A percentile compares a stretch with the other conserved stretches of the same genome.
Conservation (phyloP, 1,140 invertebrate genomes). For the Babylonia areolata region DNA sequence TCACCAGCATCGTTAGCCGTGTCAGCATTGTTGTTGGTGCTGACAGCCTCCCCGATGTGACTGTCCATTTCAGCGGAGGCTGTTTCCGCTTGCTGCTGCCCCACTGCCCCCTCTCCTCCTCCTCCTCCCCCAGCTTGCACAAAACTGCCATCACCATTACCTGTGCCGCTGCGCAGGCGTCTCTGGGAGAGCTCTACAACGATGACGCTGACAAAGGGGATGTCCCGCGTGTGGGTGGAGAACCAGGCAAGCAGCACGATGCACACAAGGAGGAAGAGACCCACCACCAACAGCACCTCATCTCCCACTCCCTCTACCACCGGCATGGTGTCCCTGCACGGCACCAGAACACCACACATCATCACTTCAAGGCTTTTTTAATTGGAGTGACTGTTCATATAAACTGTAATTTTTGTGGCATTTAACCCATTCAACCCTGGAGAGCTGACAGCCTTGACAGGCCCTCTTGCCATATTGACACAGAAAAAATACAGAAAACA, state of each 20-base stretch:
- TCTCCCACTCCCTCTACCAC: conserved; percentile 86
- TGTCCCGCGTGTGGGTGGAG: conserved; percentile 78
- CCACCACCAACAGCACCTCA: conserved; percentile 86
- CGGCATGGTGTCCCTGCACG: conserved; percentile 56
- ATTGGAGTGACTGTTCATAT: too few species aligned
- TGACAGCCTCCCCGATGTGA: not conserved
- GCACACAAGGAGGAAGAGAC: conserved; percentile 77
- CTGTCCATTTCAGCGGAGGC: not conserved
- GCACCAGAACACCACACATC: too few species aligned
- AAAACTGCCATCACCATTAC: conserved; percentile 2
- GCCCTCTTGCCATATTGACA: too few species aligned
- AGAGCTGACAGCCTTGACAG: too few species aligned
- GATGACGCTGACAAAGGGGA: conserved; percentile 61
- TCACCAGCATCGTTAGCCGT: not conserved
- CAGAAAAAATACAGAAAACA: too few species aligned
- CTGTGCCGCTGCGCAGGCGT: conserved; percentile 23
- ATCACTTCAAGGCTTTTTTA: too few species aligned
- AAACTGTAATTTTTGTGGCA: too few species aligned
- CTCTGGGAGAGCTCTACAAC: conserved; percentile 60
- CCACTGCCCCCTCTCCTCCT: not conserved
- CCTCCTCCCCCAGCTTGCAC: not conserved
- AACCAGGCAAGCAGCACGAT: conserved; percentile 84
- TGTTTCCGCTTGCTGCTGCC: not conserved
- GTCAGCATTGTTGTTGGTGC: not conserved
- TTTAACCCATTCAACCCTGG: too few species aligned